phyloP scores from a whole-genome alignment of 2,888 invertebrate genomes.

The Ochropleura plecta region DNA sequence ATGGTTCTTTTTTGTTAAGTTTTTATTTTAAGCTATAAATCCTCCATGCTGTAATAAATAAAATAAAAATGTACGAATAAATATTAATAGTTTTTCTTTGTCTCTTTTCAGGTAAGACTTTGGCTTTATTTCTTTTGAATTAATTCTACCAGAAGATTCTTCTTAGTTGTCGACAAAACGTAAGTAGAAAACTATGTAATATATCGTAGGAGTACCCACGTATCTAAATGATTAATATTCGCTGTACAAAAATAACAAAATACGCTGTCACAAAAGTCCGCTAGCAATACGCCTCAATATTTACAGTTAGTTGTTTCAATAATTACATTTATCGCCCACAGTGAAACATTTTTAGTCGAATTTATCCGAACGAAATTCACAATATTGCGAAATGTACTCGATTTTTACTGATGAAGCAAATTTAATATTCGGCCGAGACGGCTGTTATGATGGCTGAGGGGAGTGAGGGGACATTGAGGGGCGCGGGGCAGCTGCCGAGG shows the following conservation, averaged over 20 bases:
- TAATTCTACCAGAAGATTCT: background rate
- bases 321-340: slow-evolving; percentile 53
- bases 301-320: slow-evolving; percentile 57
- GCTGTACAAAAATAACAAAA: slow-evolving; percentile 4
- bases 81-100: slow-evolving; percentile 28
- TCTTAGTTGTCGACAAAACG: slow-evolving; percentile 1
- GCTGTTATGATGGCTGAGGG: slow-evolving; percentile 74
- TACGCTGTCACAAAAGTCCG: slow-evolving; percentile 1
- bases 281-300: slow-evolving; percentile 31
- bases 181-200: slow-evolving; percentile 45
- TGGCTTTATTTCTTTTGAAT: background rate
- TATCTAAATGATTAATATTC: slow-evolving; percentile 28
- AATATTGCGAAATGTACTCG: slow-evolving; percentile 80
- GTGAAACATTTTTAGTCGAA: slow-evolving; percentile 60
- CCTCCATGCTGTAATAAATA: too few relatives aligned
- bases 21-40: too few relatives aligned
- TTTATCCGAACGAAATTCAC: slow-evolving; percentile 77
- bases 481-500: slow-evolving; percentile 64
- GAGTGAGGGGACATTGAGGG: slow-evolving; percentile 56
- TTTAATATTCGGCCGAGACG: slow-evolving; percentile 85
- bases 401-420: slow-evolving; percentile 82
- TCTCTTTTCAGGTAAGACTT: slow-evolving; percentile 72
- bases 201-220: background rate
- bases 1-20: too few relatives aligned
- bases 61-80: background rate